Conservation (phyloP, 1,140 invertebrate species). For the Drosophila persimilis region DNA sequence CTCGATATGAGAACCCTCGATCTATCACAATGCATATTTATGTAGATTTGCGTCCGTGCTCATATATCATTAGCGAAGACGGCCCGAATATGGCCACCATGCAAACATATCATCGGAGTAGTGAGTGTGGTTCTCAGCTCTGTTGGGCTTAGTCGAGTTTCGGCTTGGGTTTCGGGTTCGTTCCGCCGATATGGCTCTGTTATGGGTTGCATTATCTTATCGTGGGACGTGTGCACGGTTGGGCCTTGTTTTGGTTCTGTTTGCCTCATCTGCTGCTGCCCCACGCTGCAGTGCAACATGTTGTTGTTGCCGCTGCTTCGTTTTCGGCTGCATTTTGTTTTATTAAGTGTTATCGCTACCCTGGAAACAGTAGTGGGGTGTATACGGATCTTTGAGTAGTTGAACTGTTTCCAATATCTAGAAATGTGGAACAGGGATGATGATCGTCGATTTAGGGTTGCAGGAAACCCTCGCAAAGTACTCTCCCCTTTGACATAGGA, state of each 20-base stretch:
- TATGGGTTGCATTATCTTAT: conserved; percentile 39
- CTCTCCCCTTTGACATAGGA: background rate
- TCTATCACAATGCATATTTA: conserved; percentile 69
- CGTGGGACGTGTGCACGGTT: conserved; percentile 35
- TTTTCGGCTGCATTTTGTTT: conserved; percentile 57
- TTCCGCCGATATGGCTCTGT: conserved; percentile 32
- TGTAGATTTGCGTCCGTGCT: conserved; percentile 67
- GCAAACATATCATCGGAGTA: conserved; percentile 24
- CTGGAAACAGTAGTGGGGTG: conserved; percentile 8
- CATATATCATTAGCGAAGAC: conserved; percentile 71
- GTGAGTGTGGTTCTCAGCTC: conserved; percentile 10
- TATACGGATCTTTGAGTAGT: background rate
- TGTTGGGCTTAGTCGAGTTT: conserved; percentile 7
- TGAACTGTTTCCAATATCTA: background rate
- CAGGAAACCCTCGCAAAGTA: background rate
- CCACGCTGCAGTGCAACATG: conserved; percentile 23
- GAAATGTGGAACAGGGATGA: too few species aligned
- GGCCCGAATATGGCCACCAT: conserved; percentile 45
- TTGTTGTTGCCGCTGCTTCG: conserved; percentile 9
- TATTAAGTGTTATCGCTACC: conserved; percentile 43
- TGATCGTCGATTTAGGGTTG: too few species aligned
- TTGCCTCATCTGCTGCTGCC: conserved; percentile 32
- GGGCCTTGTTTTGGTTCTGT: conserved; percentile 39
- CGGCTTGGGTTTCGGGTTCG: conserved; percentile 5
- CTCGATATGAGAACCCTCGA: conserved; percentile 29